phyloP scores from a whole-genome alignment of 2,888 invertebrate species.

The Eupithecia abbreviata region DNA sequence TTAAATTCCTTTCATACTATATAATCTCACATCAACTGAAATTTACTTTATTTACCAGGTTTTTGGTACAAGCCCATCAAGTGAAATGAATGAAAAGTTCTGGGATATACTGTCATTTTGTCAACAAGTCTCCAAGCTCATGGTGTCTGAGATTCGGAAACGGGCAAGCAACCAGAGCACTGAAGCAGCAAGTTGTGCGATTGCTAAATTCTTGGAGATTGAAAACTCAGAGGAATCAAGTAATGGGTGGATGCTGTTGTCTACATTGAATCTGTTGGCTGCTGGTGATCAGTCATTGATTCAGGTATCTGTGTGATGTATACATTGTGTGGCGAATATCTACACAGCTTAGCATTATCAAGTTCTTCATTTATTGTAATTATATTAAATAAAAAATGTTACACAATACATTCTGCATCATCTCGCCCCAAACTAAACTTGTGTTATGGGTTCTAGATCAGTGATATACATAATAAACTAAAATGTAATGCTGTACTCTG shows the following conservation, averaged over 20 bases:
- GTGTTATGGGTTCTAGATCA: too few relatives aligned
- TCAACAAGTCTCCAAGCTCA: constrained; percentile 96
- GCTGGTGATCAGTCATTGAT: constrained; percentile 95
- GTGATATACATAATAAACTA: too few relatives aligned
- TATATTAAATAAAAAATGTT: too few relatives aligned
- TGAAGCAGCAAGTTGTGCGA: constrained; percentile 97
- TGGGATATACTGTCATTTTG: constrained; percentile 97
- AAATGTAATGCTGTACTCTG: too few relatives aligned
- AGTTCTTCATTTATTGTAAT: background rate
- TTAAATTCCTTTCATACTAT: background rate
- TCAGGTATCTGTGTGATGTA: constrained; percentile 84
- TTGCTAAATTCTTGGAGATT: constrained; percentile 98
- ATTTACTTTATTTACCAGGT: constrained; percentile 83
- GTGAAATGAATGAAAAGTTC: constrained; percentile 98
- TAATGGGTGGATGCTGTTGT: constrained; percentile 98
- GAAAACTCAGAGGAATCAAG: constrained; percentile 97
- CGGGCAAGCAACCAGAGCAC: constrained; percentile 98
- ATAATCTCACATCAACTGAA: background rate
- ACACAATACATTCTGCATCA: too few relatives aligned
- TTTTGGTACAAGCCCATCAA: constrained; percentile 95
- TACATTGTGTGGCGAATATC: background rate
- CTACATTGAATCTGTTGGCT: constrained; percentile 95
- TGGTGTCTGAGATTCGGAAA: constrained; percentile 98
- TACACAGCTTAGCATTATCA: background rate
- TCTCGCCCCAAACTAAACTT: too few relatives aligned